phyloP scores from a whole-genome alignment of 2,888 invertebrate genomes.

The Phaonia tiefii region DNA sequence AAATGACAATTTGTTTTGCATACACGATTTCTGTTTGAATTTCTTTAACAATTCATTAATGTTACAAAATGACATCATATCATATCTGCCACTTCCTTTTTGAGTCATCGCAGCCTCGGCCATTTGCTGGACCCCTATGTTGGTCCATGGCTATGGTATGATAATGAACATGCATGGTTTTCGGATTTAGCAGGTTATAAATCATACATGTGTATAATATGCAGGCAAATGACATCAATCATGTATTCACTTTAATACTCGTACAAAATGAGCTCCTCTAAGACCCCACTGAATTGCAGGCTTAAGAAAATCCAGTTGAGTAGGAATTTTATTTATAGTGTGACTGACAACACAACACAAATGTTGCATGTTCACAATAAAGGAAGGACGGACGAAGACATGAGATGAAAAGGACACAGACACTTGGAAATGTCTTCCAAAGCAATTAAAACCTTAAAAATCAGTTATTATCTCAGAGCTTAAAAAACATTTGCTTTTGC shows the following conservation, averaged over 20 bases:
- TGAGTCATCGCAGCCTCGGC: background rate
- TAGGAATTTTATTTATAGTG: conserved; percentile 49
- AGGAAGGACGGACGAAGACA: no score
- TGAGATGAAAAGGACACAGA: conserved; percentile 4
- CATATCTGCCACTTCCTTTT: conserved; percentile 54
- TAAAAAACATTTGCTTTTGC: conserved; percentile 34
- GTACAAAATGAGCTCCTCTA: conserved; percentile 16
- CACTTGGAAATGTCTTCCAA: conserved; percentile 21
- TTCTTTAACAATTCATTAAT: conserved; percentile 22
- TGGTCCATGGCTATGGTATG: conserved; percentile 14
- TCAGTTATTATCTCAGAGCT: conserved; percentile 36
- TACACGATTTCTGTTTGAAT: conserved; percentile 24
- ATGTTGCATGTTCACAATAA: background rate
- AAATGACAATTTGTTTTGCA: conserved; percentile 7
- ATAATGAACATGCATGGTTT: conserved; percentile 64
- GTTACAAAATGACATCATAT: conserved; percentile 38
- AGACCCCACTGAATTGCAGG: no score
- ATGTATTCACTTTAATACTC: conserved; percentile 36
- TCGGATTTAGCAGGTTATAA: conserved; percentile 44
- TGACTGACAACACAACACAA: background rate
- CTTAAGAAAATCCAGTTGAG: conserved; percentile 45
- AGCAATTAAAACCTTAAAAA: conserved; percentile 48
- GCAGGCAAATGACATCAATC: conserved; percentile 56
- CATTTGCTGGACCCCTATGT: conserved; percentile 5
- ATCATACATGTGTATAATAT: conserved; percentile 49